Evolutionary conservation across 2,888 invertebrate species (phyloP), one percentile per base, ranked within the genome.

Genomic region (Tholera decimalis): DNA sequence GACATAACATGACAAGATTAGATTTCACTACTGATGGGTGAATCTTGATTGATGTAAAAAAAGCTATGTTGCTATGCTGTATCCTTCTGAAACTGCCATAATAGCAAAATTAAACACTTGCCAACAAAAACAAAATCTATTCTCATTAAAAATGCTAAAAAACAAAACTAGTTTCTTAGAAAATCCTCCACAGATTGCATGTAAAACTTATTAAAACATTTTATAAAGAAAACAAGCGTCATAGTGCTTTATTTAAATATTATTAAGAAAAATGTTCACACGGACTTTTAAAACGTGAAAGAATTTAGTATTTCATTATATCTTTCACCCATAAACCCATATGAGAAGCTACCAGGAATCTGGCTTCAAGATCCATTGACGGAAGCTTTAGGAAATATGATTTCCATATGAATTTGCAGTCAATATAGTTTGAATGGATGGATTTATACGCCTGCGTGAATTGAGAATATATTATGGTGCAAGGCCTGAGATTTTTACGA

Each of bases 351-450:
- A 9, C 11, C n/a, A 54, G 39, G 39, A 47, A 56, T 51, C 57
- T 26, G 18, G 9, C 28, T 28, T 18, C 47, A 20, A 56, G 24
- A 66, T 22, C 44, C 64, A 70, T 68, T 43, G 37, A 56, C 15
- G 53, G 26, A 11, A 15, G 20, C 50, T 62, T 46, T 49, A 68
- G 44, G 67, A 79, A 85, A 86, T 84, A 71, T 73, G 77, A 87
- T 85, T 85, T 82, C 65, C 81, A 83, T 84, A 79, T 80, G 80
- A 83, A 84, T 84, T 79, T 77, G 46, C 76, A 74, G 72, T 75
- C 81, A 79, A 83, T 83, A 77, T 66, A 75, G 59, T 72, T 67
- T 77, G 73, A 77, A 73, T 80, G 26, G 65, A 43, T 2, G 73
- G 71, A 75, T 72, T 74, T 74, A 66, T 55, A 30, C 43, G 50